A percentile compares a stretch with the other conserved stretches of the same genome.
Evolutionary conservation across 92 coral and sea anemone genomes (phyloP).

Genomic region (Palythoa heliodiscus): DNA sequence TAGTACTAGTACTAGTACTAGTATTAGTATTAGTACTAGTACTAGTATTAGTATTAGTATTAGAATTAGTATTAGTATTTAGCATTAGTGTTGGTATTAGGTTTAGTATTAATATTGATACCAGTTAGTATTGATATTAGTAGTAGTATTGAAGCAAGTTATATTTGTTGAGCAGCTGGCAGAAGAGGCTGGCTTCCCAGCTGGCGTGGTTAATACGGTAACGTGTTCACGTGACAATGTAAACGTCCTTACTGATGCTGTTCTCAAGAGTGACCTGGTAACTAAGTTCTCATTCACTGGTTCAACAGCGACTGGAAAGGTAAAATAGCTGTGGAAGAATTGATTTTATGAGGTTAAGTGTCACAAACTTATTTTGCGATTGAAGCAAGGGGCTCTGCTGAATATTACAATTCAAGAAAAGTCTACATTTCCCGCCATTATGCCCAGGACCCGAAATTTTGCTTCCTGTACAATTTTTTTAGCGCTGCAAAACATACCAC

Average conservation of each 20-base stretch:
- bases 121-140: background rate
- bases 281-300: conserved; percentile 96
- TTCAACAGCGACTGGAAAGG: conserved; percentile 96
- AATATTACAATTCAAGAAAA: no score
- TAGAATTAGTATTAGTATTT: background rate
- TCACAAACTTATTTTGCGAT: no score
- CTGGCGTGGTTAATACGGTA: conserved; percentile 90
- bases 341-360: no score
- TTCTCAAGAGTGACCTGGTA: conserved; percentile 88
- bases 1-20: no score
- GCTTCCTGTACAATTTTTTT: no score
- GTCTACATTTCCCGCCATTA: no score
- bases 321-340: conserved; percentile 10
- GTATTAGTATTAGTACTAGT: background rate
- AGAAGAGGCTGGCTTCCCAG: conserved; percentile 98
- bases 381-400: no score
- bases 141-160: background rate
- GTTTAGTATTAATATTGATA: background rate
- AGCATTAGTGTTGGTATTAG: background rate
- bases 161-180: conserved; percentile 63
- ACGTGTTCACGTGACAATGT: conserved; percentile 94
- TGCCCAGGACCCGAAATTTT: no score
- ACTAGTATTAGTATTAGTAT: background rate
- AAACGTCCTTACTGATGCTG: conserved; percentile 76
- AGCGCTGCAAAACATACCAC: no score